Evolutionary conservation across 2,888 invertebrate species (phyloP).

Genomic region (Hylaea fasciaria): DNA sequence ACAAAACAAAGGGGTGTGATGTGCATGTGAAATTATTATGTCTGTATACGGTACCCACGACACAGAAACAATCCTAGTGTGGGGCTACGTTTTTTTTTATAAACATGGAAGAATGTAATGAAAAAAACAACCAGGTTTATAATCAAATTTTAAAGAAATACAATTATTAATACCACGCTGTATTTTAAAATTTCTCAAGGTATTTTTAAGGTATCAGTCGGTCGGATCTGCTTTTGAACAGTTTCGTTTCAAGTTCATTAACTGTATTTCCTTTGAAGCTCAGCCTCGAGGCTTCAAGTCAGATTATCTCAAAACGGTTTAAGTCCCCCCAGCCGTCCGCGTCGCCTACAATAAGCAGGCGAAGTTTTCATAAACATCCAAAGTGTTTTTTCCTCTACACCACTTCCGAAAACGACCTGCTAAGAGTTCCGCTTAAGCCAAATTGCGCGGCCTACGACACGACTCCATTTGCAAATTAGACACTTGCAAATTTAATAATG

Average conservation of each 20-base stretch:
- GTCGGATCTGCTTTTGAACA: too few relatives aligned
- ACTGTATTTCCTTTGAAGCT: slow-evolving; percentile 24
- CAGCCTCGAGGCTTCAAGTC: slow-evolving; percentile 10
- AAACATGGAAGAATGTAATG: too few relatives aligned
- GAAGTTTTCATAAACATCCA: slow-evolving; percentile 31
- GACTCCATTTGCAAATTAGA: slow-evolving; percentile 83
- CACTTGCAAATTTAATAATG: slow-evolving; percentile 52
- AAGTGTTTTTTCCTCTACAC: slow-evolving; percentile 57
- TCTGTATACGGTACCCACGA: too few relatives aligned
- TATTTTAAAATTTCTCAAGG: too few relatives aligned
- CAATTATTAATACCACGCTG: too few relatives aligned
- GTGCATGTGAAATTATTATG: too few relatives aligned
- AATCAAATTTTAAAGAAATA: too few relatives aligned
- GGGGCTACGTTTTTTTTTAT: too few relatives aligned
- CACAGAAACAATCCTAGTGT: too few relatives aligned
- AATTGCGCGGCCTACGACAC: slow-evolving; percentile 78
- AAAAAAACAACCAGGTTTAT: too few relatives aligned
- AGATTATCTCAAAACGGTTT: slow-evolving; percentile 24
- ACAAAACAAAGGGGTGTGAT: too few relatives aligned
- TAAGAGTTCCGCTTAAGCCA: slow-evolving; percentile 77
- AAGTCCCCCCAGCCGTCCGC: slow-evolving; percentile 9
- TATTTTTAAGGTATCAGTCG: too few relatives aligned
- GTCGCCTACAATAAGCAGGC: slow-evolving; percentile 15
- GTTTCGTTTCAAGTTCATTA: slow-evolving; percentile 21
- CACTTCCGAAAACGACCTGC: slow-evolving; percentile 62